phyloP scores from a whole-genome alignment of 2,797 vertebrate genomes.

The Aldrovandia affinis region DNA sequence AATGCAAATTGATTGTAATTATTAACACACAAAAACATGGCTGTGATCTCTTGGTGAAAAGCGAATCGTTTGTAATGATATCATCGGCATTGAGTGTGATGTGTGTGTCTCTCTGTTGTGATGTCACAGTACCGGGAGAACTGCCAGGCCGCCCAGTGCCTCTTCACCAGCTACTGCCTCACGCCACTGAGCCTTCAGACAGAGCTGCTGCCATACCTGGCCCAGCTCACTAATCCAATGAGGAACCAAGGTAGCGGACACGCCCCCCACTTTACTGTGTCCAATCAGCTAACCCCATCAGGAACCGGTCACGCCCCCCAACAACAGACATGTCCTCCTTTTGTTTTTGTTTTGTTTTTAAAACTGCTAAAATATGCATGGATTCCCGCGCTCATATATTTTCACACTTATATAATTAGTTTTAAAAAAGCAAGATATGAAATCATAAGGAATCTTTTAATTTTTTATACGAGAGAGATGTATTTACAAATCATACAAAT shows the following conservation, averaged over 20 bases:
- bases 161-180: slow-evolving; percentile 89
- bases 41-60: neutral
- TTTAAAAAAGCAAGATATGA: no score
- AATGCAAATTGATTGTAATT: no score
- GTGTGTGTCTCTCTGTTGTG: slow-evolving; percentile 17
- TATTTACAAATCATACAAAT: no score
- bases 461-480: no score
- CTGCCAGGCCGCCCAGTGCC: slow-evolving; percentile 80
- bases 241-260: slow-evolving; percentile 85
- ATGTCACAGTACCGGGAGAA: slow-evolving; percentile 85
- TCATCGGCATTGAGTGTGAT: slow-evolving; percentile 11
- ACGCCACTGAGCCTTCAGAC: slow-evolving; percentile 84
- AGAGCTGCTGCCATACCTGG: slow-evolving; percentile 88
- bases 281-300: neutral
- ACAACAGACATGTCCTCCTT: no score
- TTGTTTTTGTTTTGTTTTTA: no score
- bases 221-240: slow-evolving; percentile 86
- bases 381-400: no score
- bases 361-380: no score
- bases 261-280: neutral
- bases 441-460: no score
- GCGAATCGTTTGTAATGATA: no score
- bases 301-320: neutral
- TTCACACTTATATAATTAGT: no score
- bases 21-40: no score